phyloP scores from a whole-genome alignment of 2,113 vertebrate species.

The Girardinichthys multiradiatus region DNA sequence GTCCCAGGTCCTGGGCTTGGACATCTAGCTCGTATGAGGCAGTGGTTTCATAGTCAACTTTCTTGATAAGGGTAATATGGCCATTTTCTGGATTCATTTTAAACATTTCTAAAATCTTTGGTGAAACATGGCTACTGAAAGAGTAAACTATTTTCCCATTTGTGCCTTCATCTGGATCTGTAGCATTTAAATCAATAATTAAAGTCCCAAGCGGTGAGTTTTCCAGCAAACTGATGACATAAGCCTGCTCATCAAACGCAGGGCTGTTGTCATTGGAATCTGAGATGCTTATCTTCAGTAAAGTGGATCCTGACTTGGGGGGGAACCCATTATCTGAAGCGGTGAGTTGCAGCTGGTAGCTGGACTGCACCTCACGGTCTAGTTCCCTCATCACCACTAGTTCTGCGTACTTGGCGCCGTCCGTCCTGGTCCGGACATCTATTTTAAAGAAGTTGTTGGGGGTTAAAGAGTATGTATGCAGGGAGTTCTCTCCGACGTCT shows the following conservation, averaged over 20 bases:
- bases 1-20: conserved; percentile 95
- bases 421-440: conserved; percentile 90
- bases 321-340: conserved; percentile 93
- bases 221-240: conserved; percentile 87
- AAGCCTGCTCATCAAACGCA: conserved; percentile 87
- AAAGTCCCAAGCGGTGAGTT: conserved; percentile 89
- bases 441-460: conserved; percentile 91
- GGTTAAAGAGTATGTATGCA: conserved; percentile 91
- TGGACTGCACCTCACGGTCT: conserved; percentile 88
- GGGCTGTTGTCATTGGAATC: conserved; percentile 99
- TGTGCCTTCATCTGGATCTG: conserved; percentile 96
- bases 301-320: conserved; percentile 89
- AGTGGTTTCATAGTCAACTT: conserved; percentile 90
- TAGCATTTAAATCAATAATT: conserved; percentile 94
- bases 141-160: conserved; percentile 95
- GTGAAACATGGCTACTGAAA: conserved; percentile 93
- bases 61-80: conserved; percentile 90
- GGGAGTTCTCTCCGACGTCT: conserved; percentile 93
- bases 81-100: conserved; percentile 91
- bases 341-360: conserved; percentile 90
- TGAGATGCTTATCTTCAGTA: conserved; percentile 92
- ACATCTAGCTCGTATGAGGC: conserved; percentile 94
- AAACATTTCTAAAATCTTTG: conserved; percentile 92
- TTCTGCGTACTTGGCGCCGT: conserved; percentile 95
- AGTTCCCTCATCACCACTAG: conserved; percentile 90